Conservation (phyloP, 2,113 vertebrate genomes). For the Aplodontia rufa region DNA sequence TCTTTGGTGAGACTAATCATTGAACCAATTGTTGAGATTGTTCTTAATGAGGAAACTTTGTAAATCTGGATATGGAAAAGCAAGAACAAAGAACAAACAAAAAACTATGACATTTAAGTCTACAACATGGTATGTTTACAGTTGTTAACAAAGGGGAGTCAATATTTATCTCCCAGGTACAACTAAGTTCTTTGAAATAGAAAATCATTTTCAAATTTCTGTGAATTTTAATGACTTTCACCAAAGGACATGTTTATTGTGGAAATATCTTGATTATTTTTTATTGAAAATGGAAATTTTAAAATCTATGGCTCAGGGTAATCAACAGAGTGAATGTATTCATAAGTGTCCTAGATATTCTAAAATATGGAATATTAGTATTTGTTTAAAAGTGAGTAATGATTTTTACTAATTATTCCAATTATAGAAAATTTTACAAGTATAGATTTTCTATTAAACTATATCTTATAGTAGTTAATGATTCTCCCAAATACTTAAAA, state of each 20-base stretch:
- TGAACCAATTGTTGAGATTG: neutral
- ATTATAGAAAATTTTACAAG: neutral
- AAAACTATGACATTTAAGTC: neutral
- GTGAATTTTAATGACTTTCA: neutral
- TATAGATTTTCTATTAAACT: neutral
- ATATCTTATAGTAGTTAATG: neutral
- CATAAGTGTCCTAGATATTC: neutral
- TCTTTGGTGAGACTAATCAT: neutral
- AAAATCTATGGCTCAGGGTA: neutral
- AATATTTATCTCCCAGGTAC: neutral
- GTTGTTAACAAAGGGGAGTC: neutral
- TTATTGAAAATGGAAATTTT: neutral
- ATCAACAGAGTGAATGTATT: neutral
- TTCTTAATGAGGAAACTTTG: neutral
- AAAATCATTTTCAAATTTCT: neutral
- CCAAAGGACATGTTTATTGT: neutral
- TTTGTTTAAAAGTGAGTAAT: neutral
- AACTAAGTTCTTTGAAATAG: neutral
- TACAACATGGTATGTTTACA: neutral
- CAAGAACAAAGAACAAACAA: neutral
- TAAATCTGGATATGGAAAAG: neutral
- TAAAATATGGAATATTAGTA: neutral
- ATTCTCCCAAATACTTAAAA: neutral
- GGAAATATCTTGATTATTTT: neutral
- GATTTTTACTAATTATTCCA: neutral